Conservation (phyloP, 2,797 vertebrate species). For the Decapterus maruadsi region DNA sequence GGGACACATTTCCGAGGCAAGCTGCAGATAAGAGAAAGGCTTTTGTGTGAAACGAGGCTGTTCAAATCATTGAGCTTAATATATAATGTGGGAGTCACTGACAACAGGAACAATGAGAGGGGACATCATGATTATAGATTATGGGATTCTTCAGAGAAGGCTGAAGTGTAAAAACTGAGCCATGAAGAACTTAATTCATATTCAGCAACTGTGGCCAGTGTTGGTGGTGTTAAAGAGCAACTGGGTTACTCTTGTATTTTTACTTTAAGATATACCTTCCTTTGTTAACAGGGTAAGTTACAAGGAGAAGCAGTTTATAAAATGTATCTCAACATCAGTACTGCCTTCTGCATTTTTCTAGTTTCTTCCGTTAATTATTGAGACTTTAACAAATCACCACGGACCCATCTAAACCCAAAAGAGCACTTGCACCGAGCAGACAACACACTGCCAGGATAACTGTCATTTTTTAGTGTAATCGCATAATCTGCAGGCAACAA, state of each 20-base stretch:
- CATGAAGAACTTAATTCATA: neutral
- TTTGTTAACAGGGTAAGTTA: neutral
- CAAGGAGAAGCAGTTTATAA: neutral
- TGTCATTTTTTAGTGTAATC: constrained; percentile 26
- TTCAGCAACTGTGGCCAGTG: neutral
- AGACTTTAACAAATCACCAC: neutral
- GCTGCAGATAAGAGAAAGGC: constrained; percentile 23
- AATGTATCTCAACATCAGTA: neutral
- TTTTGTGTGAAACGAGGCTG: constrained; percentile 41
- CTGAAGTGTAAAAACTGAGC: constrained; percentile 4
- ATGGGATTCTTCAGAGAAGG: constrained; percentile 21
- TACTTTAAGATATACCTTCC: neutral
- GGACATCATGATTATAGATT: constrained; percentile 45
- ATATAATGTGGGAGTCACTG: constrained; percentile 40
- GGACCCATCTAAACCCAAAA: neutral
- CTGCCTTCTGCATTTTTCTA: neutral
- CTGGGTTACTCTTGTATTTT: neutral
- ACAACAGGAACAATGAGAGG: constrained; percentile 37
- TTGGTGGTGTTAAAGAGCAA: neutral
- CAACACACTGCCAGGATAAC: neutral
- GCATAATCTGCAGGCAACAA: constrained; percentile 43
- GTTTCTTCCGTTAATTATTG: neutral
- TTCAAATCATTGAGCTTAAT: constrained; percentile 18
- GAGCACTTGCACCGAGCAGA: constrained; percentile 1
- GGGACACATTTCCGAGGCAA: constrained; percentile 1